phyloP scores from a whole-genome alignment of 2,113 vertebrate species.

The Onychostoma macrolepis region DNA sequence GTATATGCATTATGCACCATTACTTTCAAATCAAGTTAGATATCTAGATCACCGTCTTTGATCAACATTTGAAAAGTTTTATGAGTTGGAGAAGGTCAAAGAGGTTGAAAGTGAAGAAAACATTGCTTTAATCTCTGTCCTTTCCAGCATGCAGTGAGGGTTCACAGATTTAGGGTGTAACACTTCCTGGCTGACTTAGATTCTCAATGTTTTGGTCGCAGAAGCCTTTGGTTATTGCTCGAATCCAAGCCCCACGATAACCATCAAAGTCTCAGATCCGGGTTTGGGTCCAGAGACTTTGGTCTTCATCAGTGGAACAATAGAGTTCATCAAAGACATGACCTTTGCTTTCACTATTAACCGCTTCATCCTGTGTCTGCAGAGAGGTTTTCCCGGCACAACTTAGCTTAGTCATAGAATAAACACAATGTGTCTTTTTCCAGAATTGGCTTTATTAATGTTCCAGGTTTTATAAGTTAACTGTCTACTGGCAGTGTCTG shows the following conservation, averaged over 20 bases:
- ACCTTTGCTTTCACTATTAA: neutral
- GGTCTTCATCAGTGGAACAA: slow-evolving; percentile 17
- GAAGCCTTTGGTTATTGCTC: slow-evolving; percentile 9
- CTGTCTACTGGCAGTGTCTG: neutral
- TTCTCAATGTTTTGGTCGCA: neutral
- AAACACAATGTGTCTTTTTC: slow-evolving; percentile 11
- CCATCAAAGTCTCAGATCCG: slow-evolving; percentile 24
- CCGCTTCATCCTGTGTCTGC: neutral
- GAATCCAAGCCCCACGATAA: slow-evolving; percentile 7
- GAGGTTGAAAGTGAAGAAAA: slow-evolving; percentile 21
- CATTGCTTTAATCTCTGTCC: neutral
- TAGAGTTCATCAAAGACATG: neutral
- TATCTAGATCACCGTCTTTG: neutral
- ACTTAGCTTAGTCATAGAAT: slow-evolving; percentile 14
- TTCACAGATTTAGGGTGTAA: slow-evolving; percentile 9
- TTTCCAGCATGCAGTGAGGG: neutral
- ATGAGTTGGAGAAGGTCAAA: neutral
- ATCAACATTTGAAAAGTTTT: neutral
- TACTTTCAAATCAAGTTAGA: neutral
- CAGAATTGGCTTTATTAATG: neutral
- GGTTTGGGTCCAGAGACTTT: neutral
- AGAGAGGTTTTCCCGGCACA: neutral
- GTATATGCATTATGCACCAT: neutral
- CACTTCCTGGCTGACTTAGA: slow-evolving; percentile 44
- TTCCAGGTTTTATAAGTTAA: neutral